A percentile compares a stretch with the other conserved stretches of the same genome.
Evolutionary conservation across 2,113 vertebrate species (phyloP).

Genomic region (Gnathonemus echidnorhynchus): DNA sequence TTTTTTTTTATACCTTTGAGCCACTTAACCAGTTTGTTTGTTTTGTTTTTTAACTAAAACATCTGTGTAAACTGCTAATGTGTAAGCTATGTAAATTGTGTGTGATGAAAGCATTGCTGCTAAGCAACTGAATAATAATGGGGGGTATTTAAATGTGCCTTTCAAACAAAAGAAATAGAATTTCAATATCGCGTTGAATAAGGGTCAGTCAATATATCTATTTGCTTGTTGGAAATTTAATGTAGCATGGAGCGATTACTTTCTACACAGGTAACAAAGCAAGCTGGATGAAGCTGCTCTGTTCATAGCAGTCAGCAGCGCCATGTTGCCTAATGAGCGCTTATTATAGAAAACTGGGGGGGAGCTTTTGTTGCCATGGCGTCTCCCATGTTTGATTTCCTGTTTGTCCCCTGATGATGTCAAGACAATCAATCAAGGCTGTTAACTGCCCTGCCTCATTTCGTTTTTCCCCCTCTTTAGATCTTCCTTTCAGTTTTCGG

Average conservation of each 20-base stretch:
- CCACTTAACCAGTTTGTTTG: not conserved
- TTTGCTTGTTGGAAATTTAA: not conserved
- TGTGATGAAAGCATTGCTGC: not conserved
- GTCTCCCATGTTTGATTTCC: slow-evolving; percentile 4
- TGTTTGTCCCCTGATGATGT: slow-evolving; percentile 18
- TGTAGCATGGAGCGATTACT: not conserved
- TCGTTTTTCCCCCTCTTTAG: not conserved
- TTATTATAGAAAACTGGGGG: not conserved
- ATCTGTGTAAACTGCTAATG: not conserved
- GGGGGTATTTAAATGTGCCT: not conserved
- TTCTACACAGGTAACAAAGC: not conserved
- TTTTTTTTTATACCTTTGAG: not conserved
- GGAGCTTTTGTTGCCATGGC: slow-evolving; percentile 12
- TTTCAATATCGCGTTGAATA: not conserved
- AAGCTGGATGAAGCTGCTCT: not conserved
- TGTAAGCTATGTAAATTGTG: not conserved
- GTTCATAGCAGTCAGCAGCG: not conserved
- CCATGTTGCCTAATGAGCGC: not conserved
- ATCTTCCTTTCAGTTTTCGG: not conserved
- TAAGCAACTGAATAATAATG: slow-evolving; percentile 4
- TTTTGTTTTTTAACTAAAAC: not conserved
- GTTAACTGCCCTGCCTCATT: not conserved
- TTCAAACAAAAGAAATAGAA: not conserved
- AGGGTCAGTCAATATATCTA: not conserved
- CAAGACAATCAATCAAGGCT: slow-evolving; percentile 18